Evolutionary conservation across 2,113 vertebrate genomes (phyloP).

Genomic region (Nyctereutes procyonoides): DNA sequence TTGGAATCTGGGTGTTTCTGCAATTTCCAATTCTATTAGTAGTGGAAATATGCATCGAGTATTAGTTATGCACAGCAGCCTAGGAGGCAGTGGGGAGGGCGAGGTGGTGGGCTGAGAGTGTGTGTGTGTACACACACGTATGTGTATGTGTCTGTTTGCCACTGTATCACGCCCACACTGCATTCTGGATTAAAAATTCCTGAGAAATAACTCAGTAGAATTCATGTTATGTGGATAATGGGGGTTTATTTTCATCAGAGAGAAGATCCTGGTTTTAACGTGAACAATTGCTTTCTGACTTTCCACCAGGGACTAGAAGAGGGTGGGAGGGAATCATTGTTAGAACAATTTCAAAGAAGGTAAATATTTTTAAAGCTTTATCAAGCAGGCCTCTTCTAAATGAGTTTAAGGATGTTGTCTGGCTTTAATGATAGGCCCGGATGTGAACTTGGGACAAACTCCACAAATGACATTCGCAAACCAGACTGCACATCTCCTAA

Average conservation of each 20-base stretch:
- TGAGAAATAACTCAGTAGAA: neutral
- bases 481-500: neutral
- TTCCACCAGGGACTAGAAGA: neutral
- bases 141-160: neutral
- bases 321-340: neutral
- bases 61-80: neutral
- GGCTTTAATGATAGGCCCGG: neutral
- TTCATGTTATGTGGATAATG: neutral
- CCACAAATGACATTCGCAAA: neutral
- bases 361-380: conserved; percentile 45
- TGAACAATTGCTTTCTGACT: conserved; percentile 10
- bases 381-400: conserved; percentile 21
- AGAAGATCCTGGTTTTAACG: neutral
- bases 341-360: conserved; percentile 5
- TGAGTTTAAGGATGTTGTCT: neutral
- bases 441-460: neutral
- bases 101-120: neutral
- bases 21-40: neutral
- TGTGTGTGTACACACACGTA: neutral
- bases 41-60: neutral
- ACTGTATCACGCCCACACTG: neutral
- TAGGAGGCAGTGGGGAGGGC: neutral
- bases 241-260: conserved; percentile 26
- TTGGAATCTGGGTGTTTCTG: neutral
- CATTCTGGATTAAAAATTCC: neutral